Evolutionary conservation across 2,888 invertebrate species (phyloP).

Genomic region (Drymonia ruficornis): DNA sequence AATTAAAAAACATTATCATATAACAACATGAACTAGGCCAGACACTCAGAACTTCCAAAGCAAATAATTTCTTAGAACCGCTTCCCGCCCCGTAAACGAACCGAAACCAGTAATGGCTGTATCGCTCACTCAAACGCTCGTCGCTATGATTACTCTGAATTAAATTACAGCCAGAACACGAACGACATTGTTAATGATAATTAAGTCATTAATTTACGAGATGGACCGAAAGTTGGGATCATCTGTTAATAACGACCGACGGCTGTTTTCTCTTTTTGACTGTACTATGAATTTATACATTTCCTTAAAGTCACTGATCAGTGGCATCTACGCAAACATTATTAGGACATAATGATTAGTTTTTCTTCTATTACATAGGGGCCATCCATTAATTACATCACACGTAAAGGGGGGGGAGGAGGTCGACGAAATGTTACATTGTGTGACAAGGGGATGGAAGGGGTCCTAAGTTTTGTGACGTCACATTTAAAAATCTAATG

Average conservation of each 20-base stretch:
- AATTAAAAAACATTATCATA: too few relatives aligned
- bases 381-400: too few relatives aligned
- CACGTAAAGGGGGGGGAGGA: too few relatives aligned
- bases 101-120: neutral
- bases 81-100: neutral
- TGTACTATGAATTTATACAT: too few relatives aligned
- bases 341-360: too few relatives aligned
- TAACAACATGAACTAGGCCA: neutral
- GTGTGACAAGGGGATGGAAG: too few relatives aligned
- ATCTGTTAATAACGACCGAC: neutral
- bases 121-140: neutral
- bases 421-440: too few relatives aligned
- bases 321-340: too few relatives aligned
- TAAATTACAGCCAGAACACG: constrained; percentile 7
- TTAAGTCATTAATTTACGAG: constrained; percentile 19
- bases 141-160: constrained; percentile 8
- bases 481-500: too few relatives aligned
- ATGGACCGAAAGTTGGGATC: constrained; percentile 4
- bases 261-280: neutral
- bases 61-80: neutral
- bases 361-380: too few relatives aligned
- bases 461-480: too few relatives aligned
- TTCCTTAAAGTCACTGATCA: too few relatives aligned
- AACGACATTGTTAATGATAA: constrained; percentile 8
- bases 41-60: neutral